A percentile compares a stretch with the other conserved stretches of the same genome.
These are phyloP conservation scores for Hyalella azteca DNA, from an alignment of 2,888 invertebrate genomes.

Conservation along the genomic window DNA sequence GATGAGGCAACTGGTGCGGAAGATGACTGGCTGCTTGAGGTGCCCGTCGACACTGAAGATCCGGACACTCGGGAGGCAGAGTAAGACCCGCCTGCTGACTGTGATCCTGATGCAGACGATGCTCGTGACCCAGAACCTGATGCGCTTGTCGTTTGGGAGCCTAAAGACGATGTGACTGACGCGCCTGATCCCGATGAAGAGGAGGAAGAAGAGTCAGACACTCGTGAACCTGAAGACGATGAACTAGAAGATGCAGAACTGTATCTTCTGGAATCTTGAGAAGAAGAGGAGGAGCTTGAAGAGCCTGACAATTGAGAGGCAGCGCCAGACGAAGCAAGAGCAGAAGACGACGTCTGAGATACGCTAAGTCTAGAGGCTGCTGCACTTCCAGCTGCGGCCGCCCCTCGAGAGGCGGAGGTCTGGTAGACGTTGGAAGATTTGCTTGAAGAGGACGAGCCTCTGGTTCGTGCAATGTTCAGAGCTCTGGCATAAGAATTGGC, in stretches of 20 bases:
- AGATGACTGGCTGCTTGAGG: background rate
- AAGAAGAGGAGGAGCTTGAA: background rate
- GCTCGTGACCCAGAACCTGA: background rate
- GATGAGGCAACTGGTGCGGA: constrained; percentile 5
- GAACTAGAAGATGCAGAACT: constrained; percentile 17
- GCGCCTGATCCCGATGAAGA: background rate
- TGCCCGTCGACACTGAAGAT: background rate
- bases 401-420: constrained; percentile 24
- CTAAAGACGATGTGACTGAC: background rate
- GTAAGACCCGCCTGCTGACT: background rate
- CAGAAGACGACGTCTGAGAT: background rate
- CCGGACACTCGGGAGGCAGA: background rate
- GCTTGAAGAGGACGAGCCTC: constrained; percentile 25
- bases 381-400: background rate
- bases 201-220: background rate
- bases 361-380: background rate
- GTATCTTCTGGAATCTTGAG: background rate
- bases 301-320: constrained; percentile 25
- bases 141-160: background rate
- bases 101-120: constrained; percentile 37
- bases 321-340: background rate
- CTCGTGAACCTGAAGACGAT: background rate
- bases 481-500: constrained; percentile 8
- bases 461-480: constrained; percentile 3
- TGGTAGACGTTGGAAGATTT: background rate